A percentile compares a stretch with the other conserved stretches of the same genome.
Conservation (phyloP, 2,113 vertebrate species). For the Pelvicachromis taeniatus region DNA sequence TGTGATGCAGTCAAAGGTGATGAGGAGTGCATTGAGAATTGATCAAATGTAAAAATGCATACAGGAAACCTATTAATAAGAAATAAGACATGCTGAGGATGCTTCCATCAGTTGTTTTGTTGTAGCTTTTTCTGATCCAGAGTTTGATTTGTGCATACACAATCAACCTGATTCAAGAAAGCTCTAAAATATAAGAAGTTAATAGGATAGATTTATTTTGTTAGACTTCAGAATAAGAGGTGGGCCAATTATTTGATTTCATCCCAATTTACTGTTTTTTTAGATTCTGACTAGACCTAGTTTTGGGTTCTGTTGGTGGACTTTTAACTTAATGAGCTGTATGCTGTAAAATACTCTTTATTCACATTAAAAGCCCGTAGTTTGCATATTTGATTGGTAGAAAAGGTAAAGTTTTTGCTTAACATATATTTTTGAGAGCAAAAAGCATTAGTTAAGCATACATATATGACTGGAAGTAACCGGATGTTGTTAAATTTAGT, state of each 20-base stretch:
- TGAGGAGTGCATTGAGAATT: not conserved
- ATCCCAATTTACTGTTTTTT: accelerated
- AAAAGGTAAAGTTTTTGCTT: not conserved
- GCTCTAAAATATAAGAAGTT: not conserved
- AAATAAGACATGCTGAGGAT: not conserved
- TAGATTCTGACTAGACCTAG: not conserved
- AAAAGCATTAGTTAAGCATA: not conserved
- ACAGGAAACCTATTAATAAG: not conserved
- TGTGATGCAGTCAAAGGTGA: not conserved
- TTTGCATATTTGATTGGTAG: not conserved
- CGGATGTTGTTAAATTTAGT: not conserved
- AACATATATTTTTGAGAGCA: not conserved
- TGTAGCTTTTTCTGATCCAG: not conserved
- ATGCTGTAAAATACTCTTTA: not conserved
- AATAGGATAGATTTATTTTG: not conserved
- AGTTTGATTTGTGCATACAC: not conserved
- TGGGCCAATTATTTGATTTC: not conserved
- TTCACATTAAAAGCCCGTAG: not conserved
- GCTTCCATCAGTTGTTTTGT: not conserved
- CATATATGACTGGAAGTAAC: not conserved
- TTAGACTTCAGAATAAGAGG: not conserved
- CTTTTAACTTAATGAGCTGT: not conserved
- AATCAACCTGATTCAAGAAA: not conserved
- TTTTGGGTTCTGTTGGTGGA: not conserved
- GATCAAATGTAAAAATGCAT: not conserved